Conservation (phyloP, 2,113 vertebrate species). For the Genyomyrus donnyi region DNA sequence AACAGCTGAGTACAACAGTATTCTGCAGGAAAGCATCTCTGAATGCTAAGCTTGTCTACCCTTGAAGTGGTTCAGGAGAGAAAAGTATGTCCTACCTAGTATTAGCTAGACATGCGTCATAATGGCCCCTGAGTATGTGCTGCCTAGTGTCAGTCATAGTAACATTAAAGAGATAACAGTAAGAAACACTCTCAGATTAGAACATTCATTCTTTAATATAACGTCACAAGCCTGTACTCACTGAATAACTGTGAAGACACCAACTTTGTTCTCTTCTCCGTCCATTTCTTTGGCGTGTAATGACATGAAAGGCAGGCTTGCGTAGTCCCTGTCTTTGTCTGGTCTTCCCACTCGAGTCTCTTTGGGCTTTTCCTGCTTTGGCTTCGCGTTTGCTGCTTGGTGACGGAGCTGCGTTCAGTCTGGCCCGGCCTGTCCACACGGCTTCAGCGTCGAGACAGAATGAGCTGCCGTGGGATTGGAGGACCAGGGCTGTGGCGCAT, state of each 20-base stretch:
- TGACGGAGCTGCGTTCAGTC: slow-evolving; percentile 48
- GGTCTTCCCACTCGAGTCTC: slow-evolving; percentile 31
- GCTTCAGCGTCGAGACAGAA: slow-evolving; percentile 19
- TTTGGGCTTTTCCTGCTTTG: slow-evolving; percentile 26
- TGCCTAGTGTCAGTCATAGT: not conserved
- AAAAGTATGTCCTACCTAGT: not conserved
- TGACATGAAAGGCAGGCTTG: slow-evolving; percentile 33
- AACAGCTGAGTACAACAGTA: not conserved
- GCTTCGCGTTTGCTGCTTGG: slow-evolving; percentile 48
- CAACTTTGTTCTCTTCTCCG: slow-evolving; percentile 54
- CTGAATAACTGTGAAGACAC: slow-evolving; percentile 66
- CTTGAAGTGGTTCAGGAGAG: not conserved
- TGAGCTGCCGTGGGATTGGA: slow-evolving; percentile 19
- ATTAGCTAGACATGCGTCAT: not conserved
- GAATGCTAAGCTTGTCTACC: not conserved
- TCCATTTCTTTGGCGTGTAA: slow-evolving; percentile 55
- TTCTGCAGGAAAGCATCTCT: not conserved
- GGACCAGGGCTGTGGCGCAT: slow-evolving; percentile 31
- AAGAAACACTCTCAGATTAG: not conserved
- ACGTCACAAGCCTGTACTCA: slow-evolving; percentile 48
- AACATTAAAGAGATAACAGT: not conserved
- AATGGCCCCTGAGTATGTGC: not conserved
- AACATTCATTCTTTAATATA: not conserved
- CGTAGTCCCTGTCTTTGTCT: slow-evolving; percentile 23
- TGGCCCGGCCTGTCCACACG: slow-evolving; percentile 39